These are phyloP conservation scores for Nannoperca obscura DNA, from an alignment of 2,797 vertebrate genomes.

Conservation along the genomic window DNA sequence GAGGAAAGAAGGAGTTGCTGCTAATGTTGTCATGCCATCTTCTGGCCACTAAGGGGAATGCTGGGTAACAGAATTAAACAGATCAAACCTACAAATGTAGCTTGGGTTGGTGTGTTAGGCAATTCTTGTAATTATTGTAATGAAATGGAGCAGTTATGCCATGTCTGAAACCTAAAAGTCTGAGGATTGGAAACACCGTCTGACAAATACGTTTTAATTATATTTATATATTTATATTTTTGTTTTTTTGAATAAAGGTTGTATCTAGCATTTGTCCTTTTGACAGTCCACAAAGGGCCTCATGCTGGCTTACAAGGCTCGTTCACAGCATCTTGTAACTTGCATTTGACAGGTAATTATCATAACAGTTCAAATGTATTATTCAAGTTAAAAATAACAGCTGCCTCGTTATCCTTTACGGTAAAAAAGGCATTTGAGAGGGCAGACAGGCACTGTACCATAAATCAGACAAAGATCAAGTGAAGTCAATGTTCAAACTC, in stretches of 20 bases:
- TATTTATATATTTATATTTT: too few relatives aligned
- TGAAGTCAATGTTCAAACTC: conserved; percentile 34
- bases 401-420: neutral
- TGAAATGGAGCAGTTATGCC: neutral
- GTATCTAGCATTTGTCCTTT: neutral
- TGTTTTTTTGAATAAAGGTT: neutral
- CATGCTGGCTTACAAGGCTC: neutral
- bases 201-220: neutral
- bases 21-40: conserved; percentile 32
- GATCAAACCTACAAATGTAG: neutral
- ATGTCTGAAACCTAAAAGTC: neutral
- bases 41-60: conserved; percentile 22
- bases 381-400: conserved; percentile 15
- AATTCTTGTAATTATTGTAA: too few relatives aligned
- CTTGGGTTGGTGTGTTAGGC: neutral
- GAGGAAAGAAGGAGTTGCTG: neutral
- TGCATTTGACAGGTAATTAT: neutral
- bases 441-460: conserved; percentile 1
- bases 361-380: neutral
- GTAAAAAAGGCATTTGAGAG: neutral
- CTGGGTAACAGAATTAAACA: neutral
- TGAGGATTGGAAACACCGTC: neutral
- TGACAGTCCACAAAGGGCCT: neutral
- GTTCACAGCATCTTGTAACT: neutral
- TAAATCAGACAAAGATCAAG: neutral